These are phyloP conservation scores for Serinus canaria DNA, from an alignment of 2,113 vertebrate genomes.

Conservation along the genomic window DNA sequence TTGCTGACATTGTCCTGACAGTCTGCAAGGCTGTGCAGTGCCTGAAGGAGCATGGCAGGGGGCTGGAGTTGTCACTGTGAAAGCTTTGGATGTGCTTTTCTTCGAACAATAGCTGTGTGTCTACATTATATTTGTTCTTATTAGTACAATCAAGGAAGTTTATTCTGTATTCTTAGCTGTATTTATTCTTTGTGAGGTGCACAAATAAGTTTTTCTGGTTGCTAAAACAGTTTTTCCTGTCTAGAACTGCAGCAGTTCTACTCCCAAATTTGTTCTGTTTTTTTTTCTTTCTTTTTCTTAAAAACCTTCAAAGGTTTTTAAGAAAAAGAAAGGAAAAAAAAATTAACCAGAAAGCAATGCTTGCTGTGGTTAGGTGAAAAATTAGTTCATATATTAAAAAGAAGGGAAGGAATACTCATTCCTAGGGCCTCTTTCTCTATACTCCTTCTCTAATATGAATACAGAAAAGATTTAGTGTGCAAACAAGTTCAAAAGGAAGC, in stretches of 20 bases:
- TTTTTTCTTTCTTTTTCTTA: background rate
- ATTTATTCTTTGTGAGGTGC: background rate
- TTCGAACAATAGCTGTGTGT: background rate
- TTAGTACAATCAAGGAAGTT: background rate
- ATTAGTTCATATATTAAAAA: background rate
- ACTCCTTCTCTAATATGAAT: background rate
- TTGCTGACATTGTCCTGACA: background rate
- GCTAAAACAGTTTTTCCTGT: background rate
- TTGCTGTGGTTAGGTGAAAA: background rate
- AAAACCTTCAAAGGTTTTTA: background rate
- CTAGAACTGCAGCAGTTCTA: background rate
- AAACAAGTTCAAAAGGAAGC: background rate
- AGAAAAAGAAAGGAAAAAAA: no score
- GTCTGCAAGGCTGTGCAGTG: rapidly evolving
- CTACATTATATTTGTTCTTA: background rate
- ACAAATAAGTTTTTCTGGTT: background rate
- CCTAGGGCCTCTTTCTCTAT: background rate
- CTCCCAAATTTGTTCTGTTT: background rate
- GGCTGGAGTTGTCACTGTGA: background rate
- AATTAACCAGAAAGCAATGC: no score
- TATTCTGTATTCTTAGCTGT: background rate
- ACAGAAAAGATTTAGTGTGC: background rate
- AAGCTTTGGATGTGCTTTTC: background rate
- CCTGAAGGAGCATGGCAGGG: background rate
- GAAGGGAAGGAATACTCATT: background rate